Evolutionary conservation across 2,888 invertebrate genomes (phyloP).

Genomic region (Amiota mariae): DNA sequence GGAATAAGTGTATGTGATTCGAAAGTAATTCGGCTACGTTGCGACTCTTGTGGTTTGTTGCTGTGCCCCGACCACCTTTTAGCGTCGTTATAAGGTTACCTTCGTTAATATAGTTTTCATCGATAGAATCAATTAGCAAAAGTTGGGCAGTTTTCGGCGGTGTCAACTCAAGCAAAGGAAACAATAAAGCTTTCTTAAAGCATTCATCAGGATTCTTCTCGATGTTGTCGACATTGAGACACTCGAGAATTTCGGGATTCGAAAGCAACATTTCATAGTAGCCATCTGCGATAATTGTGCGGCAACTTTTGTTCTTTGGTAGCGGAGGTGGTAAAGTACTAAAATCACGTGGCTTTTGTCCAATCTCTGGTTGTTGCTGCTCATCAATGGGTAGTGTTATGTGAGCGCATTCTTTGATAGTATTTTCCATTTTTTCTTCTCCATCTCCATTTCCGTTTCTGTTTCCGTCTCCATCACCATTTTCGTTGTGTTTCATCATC

Average conservation of each 20-base stretch:
- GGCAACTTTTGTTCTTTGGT: conserved; percentile 76
- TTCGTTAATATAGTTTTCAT: conserved; percentile 82
- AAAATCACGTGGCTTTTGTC: conserved; percentile 50
- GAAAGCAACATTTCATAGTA: conserved; percentile 85
- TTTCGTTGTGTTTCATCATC: conserved; percentile 28
- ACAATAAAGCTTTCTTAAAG: conserved; percentile 89
- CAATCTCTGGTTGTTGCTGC: conserved; percentile 40
- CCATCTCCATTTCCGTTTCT: conserved; percentile 28
- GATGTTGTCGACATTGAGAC: conserved; percentile 85
- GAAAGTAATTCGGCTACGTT: conserved; percentile 89
- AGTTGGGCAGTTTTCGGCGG: conserved; percentile 90
- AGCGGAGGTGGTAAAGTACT: conserved; percentile 72
- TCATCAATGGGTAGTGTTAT: conserved; percentile 50
- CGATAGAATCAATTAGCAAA: conserved; percentile 92
- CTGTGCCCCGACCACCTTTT: conserved; percentile 71
- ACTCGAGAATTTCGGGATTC: conserved; percentile 87
- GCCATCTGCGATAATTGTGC: conserved; percentile 82
- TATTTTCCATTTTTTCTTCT: conserved; percentile 32
- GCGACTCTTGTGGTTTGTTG: conserved; percentile 74
- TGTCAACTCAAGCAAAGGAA: conserved; percentile 89
- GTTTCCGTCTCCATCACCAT: conserved; percentile 29
- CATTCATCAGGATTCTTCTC: conserved; percentile 94
- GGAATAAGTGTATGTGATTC: conserved; percentile 91
- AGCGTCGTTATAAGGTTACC: conserved; percentile 75
- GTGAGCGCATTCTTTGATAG: conserved; percentile 47